Evolutionary conservation across 1,140 invertebrate genomes (phyloP).

Genomic region (Glossosoma conforme): DNA sequence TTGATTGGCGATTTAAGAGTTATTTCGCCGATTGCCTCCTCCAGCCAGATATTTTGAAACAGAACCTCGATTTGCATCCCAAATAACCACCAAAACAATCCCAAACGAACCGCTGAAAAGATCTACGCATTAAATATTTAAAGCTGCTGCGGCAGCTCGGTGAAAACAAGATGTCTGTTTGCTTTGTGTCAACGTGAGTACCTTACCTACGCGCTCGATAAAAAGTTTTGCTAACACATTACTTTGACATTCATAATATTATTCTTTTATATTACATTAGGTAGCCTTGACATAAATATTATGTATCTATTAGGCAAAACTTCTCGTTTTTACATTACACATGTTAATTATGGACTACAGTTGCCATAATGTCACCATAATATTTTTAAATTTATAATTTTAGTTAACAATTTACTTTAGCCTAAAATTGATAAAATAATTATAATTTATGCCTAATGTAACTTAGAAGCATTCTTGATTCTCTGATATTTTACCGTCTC

Average conservation of each 20-base stretch:
- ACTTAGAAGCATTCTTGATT: no score
- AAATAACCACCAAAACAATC: constrained; percentile 1
- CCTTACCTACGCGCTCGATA: constrained; percentile 8
- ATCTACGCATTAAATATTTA: constrained; percentile 13
- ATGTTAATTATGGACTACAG: constrained; percentile 32
- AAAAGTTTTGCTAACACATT: no score
- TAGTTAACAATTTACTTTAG: no score
- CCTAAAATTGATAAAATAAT: no score
- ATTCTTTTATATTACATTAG: neutral
- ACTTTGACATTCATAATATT: constrained; percentile 5
- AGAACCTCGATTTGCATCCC: constrained; percentile 32
- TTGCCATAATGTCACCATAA: constrained; percentile 31
- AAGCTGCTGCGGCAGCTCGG: constrained; percentile 9
- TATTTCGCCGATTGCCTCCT: constrained; percentile 47
- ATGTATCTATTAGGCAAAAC: neutral
- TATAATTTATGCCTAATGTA: no score
- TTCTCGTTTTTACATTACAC: neutral
- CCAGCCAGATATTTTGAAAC: constrained; percentile 40
- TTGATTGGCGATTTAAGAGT: constrained; percentile 51
- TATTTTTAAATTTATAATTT: neutral
- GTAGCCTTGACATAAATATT: neutral
- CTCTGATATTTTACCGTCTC: no score
- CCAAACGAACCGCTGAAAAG: constrained; percentile 23
- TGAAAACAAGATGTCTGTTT: constrained; percentile 46
- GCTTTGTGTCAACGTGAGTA: constrained; percentile 49